phyloP scores from a whole-genome alignment of 2,888 invertebrate genomes.

The Tiphia femorata region DNA sequence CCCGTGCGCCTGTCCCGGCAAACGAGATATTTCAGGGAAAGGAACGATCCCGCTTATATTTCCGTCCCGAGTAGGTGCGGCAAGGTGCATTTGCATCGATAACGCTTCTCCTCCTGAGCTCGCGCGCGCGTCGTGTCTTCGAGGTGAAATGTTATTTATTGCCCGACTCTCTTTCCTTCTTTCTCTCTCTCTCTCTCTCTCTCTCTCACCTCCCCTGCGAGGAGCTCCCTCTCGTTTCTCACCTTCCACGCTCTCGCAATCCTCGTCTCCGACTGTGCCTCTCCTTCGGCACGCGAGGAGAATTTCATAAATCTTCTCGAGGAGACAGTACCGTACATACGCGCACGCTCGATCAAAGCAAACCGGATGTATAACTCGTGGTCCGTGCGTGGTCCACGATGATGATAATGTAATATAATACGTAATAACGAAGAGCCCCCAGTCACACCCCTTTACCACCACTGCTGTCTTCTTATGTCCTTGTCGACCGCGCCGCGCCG shows the following conservation, averaged over 20 bases:
- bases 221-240: no score
- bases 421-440: no score
- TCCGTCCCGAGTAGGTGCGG: constrained; percentile 35
- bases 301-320: constrained; percentile 45
- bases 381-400: no score
- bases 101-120: constrained; percentile 32
- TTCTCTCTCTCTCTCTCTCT: no score
- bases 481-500: no score
- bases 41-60: constrained; percentile 30
- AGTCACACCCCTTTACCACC: no score
- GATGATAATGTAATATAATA: no score
- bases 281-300: no score
- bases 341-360: constrained; percentile 14
- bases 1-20: background rate
- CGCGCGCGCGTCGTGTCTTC: constrained; percentile 41
- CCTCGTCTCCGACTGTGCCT: no score
- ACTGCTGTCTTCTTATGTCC: no score
- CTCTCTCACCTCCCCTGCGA: no score
- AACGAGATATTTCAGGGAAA: constrained; percentile 21
- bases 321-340: constrained; percentile 14
- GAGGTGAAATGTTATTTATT: constrained; percentile 45
- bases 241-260: no score
- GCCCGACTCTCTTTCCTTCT: constrained; percentile 29
- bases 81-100: constrained; percentile 49
- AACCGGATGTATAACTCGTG: constrained; percentile 2